Base-by-base conservation (phyloP, 2,888 invertebrate species). In the Steromphala cineraria region DNA sequence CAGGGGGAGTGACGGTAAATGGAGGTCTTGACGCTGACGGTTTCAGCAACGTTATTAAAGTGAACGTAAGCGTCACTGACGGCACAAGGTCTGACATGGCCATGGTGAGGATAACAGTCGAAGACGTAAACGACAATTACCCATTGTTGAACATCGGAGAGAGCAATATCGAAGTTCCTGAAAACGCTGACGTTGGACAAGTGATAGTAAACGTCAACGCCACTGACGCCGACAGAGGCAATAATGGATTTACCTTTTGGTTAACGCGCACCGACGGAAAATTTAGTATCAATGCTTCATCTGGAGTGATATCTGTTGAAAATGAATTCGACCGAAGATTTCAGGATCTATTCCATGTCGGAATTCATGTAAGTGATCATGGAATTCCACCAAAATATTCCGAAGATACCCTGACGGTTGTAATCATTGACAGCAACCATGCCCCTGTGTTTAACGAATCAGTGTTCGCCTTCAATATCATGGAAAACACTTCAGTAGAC, bases 221-320 rank as follows among this genome's bases (percentile, higher is more conserved):
- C 24, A 53, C 53, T 19, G 86, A 86, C 75, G 8, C 0, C 21
- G 86, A 85, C 71, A 36, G 74, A 19, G 75, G 82, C 10, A 83
- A 84, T 40, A 52, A n/a, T 19, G 81, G 82, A n/a, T 86, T 84
- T 75, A 83, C 82, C 13, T 86, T 79, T 77, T 83, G 75, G 75
- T 24, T 83, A 13, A 78, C 53, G 0, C 21, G 74, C 17, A 62
- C 78, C 17, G 80, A 82, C 19, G 84, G 84, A 19, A 85, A 86
- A 71, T 86, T 86, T 53, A 40, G 67, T 53, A 82, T 86, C 28
- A 75, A 84, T 74, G 36, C 28, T 0, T 62, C 56, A 21, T 67
- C 82, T 31, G 86, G 86, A 3, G 40, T 56, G 3, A 76, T 86
- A 17, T 79, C 78, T 19, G 81, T 83, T 17, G 53, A 67, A 40